Conservation (phyloP, 2,888 invertebrate species). For the Ormia ochracea region DNA sequence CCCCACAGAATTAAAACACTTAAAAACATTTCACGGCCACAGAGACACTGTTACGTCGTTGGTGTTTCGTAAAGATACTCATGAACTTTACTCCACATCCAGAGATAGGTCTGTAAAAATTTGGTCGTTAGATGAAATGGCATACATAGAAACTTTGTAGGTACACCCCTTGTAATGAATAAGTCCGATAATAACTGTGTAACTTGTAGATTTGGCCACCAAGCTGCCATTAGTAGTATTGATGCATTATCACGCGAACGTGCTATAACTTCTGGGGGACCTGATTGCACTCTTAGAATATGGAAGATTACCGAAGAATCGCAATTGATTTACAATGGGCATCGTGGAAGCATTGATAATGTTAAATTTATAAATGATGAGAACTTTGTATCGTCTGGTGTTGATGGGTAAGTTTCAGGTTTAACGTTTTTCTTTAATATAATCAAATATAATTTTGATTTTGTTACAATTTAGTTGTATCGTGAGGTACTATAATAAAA, state of each 20-base stretch:
- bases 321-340: constrained; percentile 94
- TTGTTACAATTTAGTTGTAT: too few relatives aligned
- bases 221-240: constrained; percentile 89
- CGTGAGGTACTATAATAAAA: too few relatives aligned
- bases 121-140: constrained; percentile 97
- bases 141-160: constrained; percentile 93
- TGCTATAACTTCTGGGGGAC: constrained; percentile 92
- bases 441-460: too few relatives aligned
- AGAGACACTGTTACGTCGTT: constrained; percentile 85
- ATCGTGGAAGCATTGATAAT: constrained; percentile 88
- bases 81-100: constrained; percentile 89
- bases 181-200: neutral
- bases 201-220: constrained; percentile 85
- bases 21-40: constrained; percentile 90
- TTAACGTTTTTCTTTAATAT: neutral
- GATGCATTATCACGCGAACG: constrained; percentile 92
- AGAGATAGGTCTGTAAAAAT: constrained; percentile 91
- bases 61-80: constrained; percentile 89
- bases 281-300: constrained; percentile 90
- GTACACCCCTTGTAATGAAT: too few relatives aligned
- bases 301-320: constrained; percentile 99
- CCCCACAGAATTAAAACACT: constrained; percentile 84
- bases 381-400: constrained; percentile 93
- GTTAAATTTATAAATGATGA: constrained; percentile 95
- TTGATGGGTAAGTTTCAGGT: constrained; percentile 84